Evolutionary conservation across 2,888 invertebrate genomes (phyloP), one percentile per base, ranked within the genome.

Genomic region (Willowsia nigromaculata): DNA sequence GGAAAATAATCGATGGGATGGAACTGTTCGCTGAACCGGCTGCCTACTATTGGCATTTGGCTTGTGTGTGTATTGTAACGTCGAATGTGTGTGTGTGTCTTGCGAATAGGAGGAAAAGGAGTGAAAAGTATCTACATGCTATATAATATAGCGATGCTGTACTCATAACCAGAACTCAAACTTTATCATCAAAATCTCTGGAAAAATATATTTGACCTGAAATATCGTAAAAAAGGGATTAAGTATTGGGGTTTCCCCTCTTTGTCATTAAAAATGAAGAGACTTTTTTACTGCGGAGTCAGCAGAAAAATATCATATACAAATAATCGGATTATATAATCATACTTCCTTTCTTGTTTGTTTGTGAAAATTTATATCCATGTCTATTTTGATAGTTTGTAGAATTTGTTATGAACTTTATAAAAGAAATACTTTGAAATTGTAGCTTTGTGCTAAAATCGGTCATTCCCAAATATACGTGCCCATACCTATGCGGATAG

Each of bases 1-100:
- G 71, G 71, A 71, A 81, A 86, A 81, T 86, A 86, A 86, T 86
- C 86, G 86, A 86, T 86, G 82, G 82, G 27, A 82, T 82, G 71
- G 86, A 86, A 85, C 76, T 78, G 85, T 43, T 76, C 59, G 43
- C 40, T 62, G 30, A 59, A 65, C 78, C 86, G 86, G 86, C 71
- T 86, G 40, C 68, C 53, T 56, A 40, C 50, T 83, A 50, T 27
- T 80, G 68, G 43, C 85, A 53, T 62, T 59, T 68, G 3, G 18
- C 65, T 13, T 43, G 37, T 25, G 13, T 71, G 25, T 22, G 37
- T 18, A n/a, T 56, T n/a, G n/a, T n/a, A n/a, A 76, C 27, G 6
- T 30, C 1, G 22, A n/a, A 37, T 71, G 27, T 43, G 37, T 25
- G 13, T 71, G 25, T 22, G 37, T 18, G 15, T 56, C 18, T 22